Conservation (phyloP, 2,113 vertebrate genomes). For the Siniperca knerii region DNA sequence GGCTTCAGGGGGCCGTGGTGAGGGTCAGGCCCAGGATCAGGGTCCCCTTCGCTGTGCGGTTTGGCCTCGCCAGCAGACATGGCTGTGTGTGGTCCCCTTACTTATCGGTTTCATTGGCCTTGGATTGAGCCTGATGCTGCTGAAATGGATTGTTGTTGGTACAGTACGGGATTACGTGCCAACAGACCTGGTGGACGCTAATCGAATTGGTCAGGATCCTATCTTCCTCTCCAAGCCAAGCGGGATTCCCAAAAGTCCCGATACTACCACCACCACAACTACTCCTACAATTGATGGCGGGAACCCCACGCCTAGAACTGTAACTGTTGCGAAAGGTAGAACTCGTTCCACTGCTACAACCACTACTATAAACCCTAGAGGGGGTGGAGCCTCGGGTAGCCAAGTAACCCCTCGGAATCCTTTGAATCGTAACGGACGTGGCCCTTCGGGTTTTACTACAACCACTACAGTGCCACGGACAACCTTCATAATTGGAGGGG, state of each 20-base stretch:
- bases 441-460: slow-evolving; percentile 66
- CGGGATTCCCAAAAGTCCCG: slow-evolving; percentile 88
- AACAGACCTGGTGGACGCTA: slow-evolving; percentile 93
- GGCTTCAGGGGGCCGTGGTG: slow-evolving; percentile 80
- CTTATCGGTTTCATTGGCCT: slow-evolving; percentile 94
- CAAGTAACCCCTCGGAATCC: slow-evolving; percentile 83
- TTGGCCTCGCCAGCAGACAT: slow-evolving; percentile 95
- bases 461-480: slow-evolving; percentile 63
- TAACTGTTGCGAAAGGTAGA: slow-evolving; percentile 71
- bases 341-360: slow-evolving; percentile 81
- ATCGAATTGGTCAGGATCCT: slow-evolving; percentile 94
- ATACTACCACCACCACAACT: slow-evolving; percentile 81
- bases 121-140: slow-evolving; percentile 93
- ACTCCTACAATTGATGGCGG: slow-evolving; percentile 65
- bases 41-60: slow-evolving; percentile 90
- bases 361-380: slow-evolving; percentile 69
- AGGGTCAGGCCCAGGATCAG: slow-evolving; percentile 86
- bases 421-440: slow-evolving; percentile 70
- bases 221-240: slow-evolving; percentile 96
- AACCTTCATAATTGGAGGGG: slow-evolving; percentile 61
- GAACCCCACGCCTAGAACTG: slow-evolving; percentile 67
- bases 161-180: slow-evolving; percentile 94
- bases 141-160: slow-evolving; percentile 96
- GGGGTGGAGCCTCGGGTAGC: slow-evolving; percentile 78
- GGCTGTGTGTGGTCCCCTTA: slow-evolving; percentile 93